Conservation (phyloP, 2,888 invertebrate genomes). For the Sesia bembeciformis region DNA sequence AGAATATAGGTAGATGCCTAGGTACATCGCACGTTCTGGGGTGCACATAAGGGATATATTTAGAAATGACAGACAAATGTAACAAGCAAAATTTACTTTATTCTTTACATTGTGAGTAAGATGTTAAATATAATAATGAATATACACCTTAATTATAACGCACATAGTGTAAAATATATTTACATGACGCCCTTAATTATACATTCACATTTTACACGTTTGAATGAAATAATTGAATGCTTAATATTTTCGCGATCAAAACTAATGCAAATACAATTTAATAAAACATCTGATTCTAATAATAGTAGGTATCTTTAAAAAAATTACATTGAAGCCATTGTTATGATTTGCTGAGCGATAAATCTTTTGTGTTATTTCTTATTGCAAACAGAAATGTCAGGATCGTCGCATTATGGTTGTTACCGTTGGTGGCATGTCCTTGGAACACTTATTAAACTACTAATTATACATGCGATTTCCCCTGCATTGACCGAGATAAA, state of each 20-base stretch:
- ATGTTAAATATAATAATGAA: conserved; percentile 36
- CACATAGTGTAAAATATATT: conserved; percentile 49
- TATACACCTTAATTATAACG: conserved; percentile 41
- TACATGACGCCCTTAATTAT: conserved; percentile 27
- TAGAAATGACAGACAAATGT: conserved; percentile 3
- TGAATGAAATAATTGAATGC: conserved; percentile 3
- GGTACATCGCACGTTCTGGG: too few species aligned
- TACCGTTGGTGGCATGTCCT: too few species aligned
- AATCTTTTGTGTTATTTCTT: too few species aligned
- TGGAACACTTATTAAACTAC: too few species aligned
- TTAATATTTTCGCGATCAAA: background rate
- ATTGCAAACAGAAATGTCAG: too few species aligned
- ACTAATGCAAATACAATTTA: conserved; percentile 4
- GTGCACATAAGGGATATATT: too few species aligned
- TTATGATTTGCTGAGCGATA: too few species aligned
- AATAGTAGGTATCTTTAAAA: background rate
- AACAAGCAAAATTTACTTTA: conserved; percentile 60
- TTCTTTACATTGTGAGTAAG: conserved; percentile 50
- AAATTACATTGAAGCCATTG: conserved; percentile 4
- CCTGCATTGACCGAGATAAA: too few species aligned
- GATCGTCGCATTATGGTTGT: too few species aligned
- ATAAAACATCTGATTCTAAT: background rate
- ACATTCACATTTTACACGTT: conserved; percentile 10
- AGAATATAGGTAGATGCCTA: too few species aligned
- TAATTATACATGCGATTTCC: too few species aligned